Conservation (phyloP, 2,797 vertebrate genomes). For the Lates japonicus region DNA sequence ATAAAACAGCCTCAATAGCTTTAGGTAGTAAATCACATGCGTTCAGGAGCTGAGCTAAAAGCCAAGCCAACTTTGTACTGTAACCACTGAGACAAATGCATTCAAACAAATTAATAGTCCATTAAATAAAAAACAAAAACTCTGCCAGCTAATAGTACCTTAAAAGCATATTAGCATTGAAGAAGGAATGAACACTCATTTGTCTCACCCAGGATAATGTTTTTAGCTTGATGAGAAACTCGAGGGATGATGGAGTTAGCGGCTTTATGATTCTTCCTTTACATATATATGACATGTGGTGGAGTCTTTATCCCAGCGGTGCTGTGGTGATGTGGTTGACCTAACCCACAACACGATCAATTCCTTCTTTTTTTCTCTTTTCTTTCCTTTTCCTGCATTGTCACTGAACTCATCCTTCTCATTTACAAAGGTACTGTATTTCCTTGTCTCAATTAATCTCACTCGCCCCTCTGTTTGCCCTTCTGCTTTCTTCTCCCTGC, state of each 20-base stretch:
- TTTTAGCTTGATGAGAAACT: constrained; percentile 57
- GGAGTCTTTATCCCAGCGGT: constrained; percentile 61
- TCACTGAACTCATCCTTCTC: constrained; percentile 80
- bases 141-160: constrained; percentile 69
- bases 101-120: constrained; percentile 84
- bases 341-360: constrained; percentile 71
- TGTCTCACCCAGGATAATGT: constrained; percentile 55
- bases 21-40: constrained; percentile 69
- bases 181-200: constrained; percentile 65
- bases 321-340: constrained; percentile 70
- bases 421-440: constrained; percentile 84
- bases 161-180: constrained; percentile 83
- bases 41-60: constrained; percentile 58
- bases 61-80: constrained; percentile 55
- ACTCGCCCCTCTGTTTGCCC: constrained; percentile 76
- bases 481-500: constrained; percentile 72
- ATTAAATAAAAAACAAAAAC: constrained; percentile 81
- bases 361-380: constrained; percentile 40
- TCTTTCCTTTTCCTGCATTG: constrained; percentile 56
- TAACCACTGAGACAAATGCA: constrained; percentile 71
- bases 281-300: constrained; percentile 61
- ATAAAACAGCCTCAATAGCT: constrained; percentile 65
- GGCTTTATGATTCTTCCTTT: constrained; percentile 56
- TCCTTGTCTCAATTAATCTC: constrained; percentile 81
- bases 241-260: constrained; percentile 46